Evolutionary conservation across 1,140 invertebrate genomes (phyloP).

Genomic region (Penaeus indicus): DNA sequence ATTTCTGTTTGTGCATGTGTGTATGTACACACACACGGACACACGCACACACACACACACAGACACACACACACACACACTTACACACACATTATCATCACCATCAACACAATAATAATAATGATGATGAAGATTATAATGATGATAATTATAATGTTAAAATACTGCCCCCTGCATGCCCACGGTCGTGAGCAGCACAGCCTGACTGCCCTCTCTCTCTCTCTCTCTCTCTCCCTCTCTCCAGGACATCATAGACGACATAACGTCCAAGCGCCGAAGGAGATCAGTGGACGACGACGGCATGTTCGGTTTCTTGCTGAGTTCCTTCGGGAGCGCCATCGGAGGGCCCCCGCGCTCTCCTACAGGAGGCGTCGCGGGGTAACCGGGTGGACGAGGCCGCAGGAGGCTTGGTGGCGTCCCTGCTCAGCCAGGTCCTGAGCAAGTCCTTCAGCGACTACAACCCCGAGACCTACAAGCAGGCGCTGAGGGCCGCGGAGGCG

Average conservation of each 20-base stretch:
- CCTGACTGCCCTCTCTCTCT: background rate
- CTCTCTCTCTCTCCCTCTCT: no score
- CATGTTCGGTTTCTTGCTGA: background rate
- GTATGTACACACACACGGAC: no score
- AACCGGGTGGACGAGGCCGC: background rate
- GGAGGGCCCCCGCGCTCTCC: background rate
- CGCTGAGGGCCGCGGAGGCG: constrained; percentile 28
- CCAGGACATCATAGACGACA: constrained; percentile 44
- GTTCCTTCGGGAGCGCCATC: constrained; percentile 2
- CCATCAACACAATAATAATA: no score
- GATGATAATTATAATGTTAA: no score
- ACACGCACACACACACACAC: no score
- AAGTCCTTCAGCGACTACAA: constrained; percentile 35
- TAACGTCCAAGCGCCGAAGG: background rate
- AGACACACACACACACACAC: no score
- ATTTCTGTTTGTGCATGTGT: no score
- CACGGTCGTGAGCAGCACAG: no score
- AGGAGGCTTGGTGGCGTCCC: constrained; percentile 5
- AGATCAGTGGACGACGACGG: background rate
- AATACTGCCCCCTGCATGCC: no score
- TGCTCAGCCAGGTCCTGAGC: constrained; percentile 28
- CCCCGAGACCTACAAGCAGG: background rate
- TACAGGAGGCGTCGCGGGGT: background rate
- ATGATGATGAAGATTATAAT: no score
- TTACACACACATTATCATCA: no score